phyloP scores from a whole-genome alignment of 2,797 vertebrate genomes.

The Hypotaenidia okinawae region DNA sequence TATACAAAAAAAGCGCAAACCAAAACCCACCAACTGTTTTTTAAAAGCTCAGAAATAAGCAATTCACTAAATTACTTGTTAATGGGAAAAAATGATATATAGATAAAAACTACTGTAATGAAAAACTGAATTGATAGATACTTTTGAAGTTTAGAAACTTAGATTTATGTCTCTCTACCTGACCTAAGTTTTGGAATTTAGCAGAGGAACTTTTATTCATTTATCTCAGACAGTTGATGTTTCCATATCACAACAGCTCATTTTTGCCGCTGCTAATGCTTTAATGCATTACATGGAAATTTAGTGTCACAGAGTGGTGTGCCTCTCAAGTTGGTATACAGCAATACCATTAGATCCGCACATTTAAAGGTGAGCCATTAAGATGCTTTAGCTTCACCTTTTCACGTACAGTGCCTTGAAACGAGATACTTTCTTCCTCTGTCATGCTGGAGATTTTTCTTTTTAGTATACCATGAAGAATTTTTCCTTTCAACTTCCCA shows the following conservation, averaged over 20 bases:
- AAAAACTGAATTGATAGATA: neutral
- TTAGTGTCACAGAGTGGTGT: neutral
- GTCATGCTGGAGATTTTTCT: neutral
- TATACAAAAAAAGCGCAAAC: neutral
- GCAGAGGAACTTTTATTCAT: neutral
- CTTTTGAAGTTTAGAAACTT: neutral
- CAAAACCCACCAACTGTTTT: neutral
- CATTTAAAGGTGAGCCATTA: neutral
- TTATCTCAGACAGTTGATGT: neutral
- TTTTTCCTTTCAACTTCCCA: neutral
- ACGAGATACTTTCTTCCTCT: neutral
- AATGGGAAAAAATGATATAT: neutral
- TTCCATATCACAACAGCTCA: accelerated
- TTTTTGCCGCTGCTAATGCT: neutral
- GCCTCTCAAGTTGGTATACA: neutral
- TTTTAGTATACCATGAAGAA: neutral
- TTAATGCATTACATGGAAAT: neutral
- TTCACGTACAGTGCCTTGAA: neutral
- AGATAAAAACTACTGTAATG: neutral
- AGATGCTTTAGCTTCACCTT: neutral
- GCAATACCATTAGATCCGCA: neutral
- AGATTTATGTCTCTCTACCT: accelerated
- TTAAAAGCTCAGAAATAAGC: neutral
- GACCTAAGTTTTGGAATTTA: neutral
- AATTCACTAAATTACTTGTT: neutral